Evolutionary conservation across 2,113 vertebrate species (phyloP).

Genomic region (Macquaria ambigua): DNA sequence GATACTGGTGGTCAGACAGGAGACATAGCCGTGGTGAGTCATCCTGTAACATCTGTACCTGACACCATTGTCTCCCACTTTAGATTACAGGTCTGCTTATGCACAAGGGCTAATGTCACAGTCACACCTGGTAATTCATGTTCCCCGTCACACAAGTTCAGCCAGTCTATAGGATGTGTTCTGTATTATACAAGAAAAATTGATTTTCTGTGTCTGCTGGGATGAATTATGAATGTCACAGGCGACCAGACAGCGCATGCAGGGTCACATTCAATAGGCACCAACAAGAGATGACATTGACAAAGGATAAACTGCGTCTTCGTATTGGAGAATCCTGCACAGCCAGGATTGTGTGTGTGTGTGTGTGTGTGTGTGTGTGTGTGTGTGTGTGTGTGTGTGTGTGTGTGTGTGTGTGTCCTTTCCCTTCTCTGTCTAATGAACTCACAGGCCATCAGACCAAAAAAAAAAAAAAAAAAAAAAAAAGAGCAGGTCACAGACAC

Average conservation of each 20-base stretch:
- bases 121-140: constrained; percentile 1
- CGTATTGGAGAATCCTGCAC: constrained; percentile 39
- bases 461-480: constrained; percentile 9
- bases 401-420: background rate
- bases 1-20: constrained; percentile 73
- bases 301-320: constrained; percentile 51
- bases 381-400: background rate
- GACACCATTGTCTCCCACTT: constrained; percentile 43
- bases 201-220: constrained; percentile 38
- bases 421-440: constrained; percentile 46
- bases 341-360: constrained; percentile 8
- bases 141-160: constrained; percentile 7
- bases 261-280: constrained; percentile 64
- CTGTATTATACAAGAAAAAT: constrained; percentile 17
- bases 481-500: constrained; percentile 61
- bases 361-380: background rate
- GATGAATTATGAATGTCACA: constrained; percentile 62
- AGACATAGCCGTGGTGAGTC: constrained; percentile 79
- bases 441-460: constrained; percentile 36
- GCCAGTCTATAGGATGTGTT: constrained; percentile 19
- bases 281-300: constrained; percentile 55
- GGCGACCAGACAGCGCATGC: constrained; percentile 33
- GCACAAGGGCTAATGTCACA: constrained; percentile 14
- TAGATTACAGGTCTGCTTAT: constrained; percentile 31
- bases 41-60: constrained; percentile 71